Evolutionary conservation across 2,888 invertebrate species (phyloP).

Genomic region (Caradrina kadenii): DNA sequence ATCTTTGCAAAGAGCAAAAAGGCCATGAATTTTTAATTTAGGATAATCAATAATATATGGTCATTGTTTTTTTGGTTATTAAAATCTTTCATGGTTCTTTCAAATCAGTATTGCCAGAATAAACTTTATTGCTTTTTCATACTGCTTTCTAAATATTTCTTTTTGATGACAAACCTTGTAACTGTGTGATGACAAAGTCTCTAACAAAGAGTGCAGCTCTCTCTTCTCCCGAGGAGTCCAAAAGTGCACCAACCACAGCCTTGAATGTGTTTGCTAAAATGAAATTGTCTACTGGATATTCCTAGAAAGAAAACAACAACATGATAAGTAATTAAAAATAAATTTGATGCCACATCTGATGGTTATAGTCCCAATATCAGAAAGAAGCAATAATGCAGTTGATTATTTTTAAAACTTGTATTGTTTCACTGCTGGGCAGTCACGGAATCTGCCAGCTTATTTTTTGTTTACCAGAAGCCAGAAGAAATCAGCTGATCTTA

Average conservation of each 20-base stretch:
- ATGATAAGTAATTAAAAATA: background rate
- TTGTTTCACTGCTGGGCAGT: too few species aligned
- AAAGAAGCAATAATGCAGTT: too few species aligned
- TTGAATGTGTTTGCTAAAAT: constrained; percentile 94
- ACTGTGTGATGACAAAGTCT: constrained; percentile 96
- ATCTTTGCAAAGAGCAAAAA: too few species aligned
- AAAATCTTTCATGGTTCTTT: background rate
- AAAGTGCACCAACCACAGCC: constrained; percentile 95
- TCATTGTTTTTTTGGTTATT: too few species aligned
- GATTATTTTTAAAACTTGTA: too few species aligned
- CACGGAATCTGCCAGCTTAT: too few species aligned
- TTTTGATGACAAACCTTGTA: constrained; percentile 90
- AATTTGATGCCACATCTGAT: too few species aligned
- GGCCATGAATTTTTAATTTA: too few species aligned
- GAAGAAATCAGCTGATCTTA: too few species aligned
- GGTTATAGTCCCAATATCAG: too few species aligned
- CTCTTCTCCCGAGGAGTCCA: constrained; percentile 92
- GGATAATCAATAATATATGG: too few species aligned
- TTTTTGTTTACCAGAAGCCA: too few species aligned
- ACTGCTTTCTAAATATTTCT: background rate
- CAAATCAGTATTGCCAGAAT: background rate
- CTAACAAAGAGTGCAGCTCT: constrained; percentile 94
- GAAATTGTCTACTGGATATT: constrained; percentile 92
- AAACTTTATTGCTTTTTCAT: background rate
- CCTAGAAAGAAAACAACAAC: constrained; percentile 86